These are phyloP conservation scores for Dynastes grantii DNA, from an alignment of 2,888 invertebrate species.

Conservation along the genomic window DNA sequence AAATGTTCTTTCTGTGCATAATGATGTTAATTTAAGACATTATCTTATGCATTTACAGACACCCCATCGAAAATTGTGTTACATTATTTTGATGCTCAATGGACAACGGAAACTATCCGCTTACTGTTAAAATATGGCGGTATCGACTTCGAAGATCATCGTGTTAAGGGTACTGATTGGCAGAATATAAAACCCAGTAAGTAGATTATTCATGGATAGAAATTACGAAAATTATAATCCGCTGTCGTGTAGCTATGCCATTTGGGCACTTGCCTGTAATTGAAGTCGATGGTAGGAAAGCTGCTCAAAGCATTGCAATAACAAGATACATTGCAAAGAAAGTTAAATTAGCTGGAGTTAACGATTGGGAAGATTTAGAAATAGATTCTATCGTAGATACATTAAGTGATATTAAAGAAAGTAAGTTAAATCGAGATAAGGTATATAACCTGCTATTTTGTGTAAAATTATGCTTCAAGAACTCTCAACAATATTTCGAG, in stretches of 20 bases:
- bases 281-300: conserved; percentile 75
- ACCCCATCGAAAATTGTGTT: conserved; percentile 64
- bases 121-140: conserved; percentile 74
- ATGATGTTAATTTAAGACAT: not conserved
- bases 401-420: conserved; percentile 74
- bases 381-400: conserved; percentile 77
- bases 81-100: conserved; percentile 75
- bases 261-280: conserved; percentile 77
- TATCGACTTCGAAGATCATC: conserved; percentile 73
- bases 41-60: conserved; percentile 5
- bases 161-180: conserved; percentile 73
- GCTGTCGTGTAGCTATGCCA: conserved; percentile 71
- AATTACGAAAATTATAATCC: not conserved
- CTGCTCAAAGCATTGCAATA: conserved; percentile 75
- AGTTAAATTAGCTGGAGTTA: conserved; percentile 72
- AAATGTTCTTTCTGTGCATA: not conserved
- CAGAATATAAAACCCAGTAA: conserved; percentile 73
- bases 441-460: not conserved
- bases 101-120: conserved; percentile 75
- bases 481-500: conserved; percentile 73
- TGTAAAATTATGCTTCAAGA: conserved; percentile 62
- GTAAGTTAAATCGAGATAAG: conserved; percentile 64
- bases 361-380: conserved; percentile 74
- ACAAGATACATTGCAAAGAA: conserved; percentile 76
- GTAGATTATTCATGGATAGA: conserved; percentile 54